Percentiles rank a stretch among this genome's conserved stretches.
These are phyloP conservation scores for Apotomis betuletana DNA, from an alignment of 2,888 invertebrate species.

Conservation along the genomic window DNA sequence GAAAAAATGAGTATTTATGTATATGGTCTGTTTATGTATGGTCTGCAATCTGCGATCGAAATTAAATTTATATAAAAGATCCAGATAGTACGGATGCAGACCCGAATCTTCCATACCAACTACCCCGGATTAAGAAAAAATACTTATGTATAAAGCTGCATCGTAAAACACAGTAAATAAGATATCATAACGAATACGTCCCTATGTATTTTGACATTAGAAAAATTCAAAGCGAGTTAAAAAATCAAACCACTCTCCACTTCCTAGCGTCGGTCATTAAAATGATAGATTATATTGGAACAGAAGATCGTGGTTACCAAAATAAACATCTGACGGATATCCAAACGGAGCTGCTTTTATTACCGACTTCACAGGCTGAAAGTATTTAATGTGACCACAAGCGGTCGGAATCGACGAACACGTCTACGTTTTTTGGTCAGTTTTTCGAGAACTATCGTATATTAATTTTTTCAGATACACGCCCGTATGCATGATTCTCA, in stretches of 20 bases:
- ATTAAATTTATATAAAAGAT: no score
- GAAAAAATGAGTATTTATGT: no score
- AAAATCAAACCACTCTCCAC: slow-evolving; percentile 36
- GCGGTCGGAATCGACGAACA: slow-evolving; percentile 15
- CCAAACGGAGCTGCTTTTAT: slow-evolving; percentile 44
- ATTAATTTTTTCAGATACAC: background rate
- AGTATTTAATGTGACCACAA: slow-evolving; percentile 43
- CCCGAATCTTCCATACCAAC: no score
- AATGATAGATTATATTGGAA: slow-evolving; percentile 41
- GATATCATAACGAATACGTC: slow-evolving; percentile 6
- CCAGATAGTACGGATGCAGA: no score
- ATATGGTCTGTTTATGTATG: no score
- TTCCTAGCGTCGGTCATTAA: slow-evolving; percentile 36
- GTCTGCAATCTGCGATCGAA: no score
- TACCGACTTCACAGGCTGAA: slow-evolving; percentile 43
- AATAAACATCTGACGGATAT: slow-evolving; percentile 52
- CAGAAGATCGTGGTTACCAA: slow-evolving; percentile 41
- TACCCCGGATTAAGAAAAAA: no score
- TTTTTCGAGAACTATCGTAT: background rate
- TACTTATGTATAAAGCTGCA: no score
- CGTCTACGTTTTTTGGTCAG: background rate
- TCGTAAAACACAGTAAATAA: background rate
- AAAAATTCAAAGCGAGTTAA: slow-evolving; percentile 26
- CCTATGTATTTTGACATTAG: slow-evolving; percentile 29
- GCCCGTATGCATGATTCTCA: background rate